A percentile compares a stretch with the other conserved stretches of the same genome.
Evolutionary conservation across 2,113 vertebrate species (phyloP).

Genomic region (Shinisaurus crocodilurus): DNA sequence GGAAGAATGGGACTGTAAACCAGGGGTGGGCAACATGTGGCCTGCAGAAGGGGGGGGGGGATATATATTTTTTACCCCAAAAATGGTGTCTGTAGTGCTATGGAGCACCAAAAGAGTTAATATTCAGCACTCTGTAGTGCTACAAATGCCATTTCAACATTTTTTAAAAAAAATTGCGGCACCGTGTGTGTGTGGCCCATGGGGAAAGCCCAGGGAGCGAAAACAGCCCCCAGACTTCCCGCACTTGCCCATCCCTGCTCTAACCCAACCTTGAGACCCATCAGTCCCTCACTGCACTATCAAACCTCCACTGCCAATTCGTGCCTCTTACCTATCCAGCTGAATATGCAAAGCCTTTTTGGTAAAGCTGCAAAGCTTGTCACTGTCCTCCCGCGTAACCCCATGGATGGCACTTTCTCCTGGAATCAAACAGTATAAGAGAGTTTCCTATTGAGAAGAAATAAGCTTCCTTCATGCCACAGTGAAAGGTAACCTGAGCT

Average conservation of each 20-base stretch:
- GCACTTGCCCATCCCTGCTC: too few species aligned
- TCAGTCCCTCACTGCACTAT: not conserved
- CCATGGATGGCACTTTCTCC: conserved; percentile 91
- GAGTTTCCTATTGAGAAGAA: conserved; percentile 27
- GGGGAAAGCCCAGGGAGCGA: not conserved
- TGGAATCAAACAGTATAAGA: conserved; percentile 71
- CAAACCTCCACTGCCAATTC: not conserved
- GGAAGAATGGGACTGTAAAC: not conserved
- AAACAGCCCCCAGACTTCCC: too few species aligned
- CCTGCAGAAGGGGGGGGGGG: too few species aligned
- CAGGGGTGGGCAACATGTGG: too few species aligned
- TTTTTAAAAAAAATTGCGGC: too few species aligned
- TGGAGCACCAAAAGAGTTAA: too few species aligned
- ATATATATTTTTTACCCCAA: too few species aligned
- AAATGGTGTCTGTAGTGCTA: too few species aligned
- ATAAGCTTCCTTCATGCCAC: conserved; percentile 11
- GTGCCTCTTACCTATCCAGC: conserved; percentile 88
- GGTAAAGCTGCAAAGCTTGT: conserved; percentile 92
- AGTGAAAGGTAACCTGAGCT: conserved; percentile 53
- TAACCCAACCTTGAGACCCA: not conserved
- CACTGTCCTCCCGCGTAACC: conserved; percentile 85
- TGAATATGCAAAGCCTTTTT: conserved; percentile 98
- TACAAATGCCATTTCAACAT: too few species aligned
- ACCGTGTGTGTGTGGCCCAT: not conserved
- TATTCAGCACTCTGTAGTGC: too few species aligned